Evolutionary conservation across 23 tunicate genomes (phyloP).

Genomic region (Halocynthia roretzi): DNA sequence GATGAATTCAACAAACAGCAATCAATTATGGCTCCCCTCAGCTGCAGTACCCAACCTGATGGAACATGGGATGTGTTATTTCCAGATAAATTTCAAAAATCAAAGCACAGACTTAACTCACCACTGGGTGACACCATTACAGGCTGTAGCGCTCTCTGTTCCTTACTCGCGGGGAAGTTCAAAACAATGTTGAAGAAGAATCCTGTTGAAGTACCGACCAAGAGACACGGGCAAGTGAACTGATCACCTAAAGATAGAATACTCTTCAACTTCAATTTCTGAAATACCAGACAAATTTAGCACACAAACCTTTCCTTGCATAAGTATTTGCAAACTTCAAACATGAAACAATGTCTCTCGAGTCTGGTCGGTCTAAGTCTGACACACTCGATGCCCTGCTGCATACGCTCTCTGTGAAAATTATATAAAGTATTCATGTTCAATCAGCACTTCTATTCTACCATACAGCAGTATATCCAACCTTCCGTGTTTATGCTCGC

Average conservation of each 20-base stretch:
- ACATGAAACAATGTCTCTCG: conserved; percentile 19
- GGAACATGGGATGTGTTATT: neutral
- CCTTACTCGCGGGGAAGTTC: conserved; percentile 9
- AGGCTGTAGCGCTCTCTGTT: conserved; percentile 10
- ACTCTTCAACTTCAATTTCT: no score
- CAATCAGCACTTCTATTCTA: no score
- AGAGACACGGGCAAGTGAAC: conserved; percentile 6
- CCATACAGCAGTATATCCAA: no score
- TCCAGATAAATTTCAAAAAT: conserved; percentile 35
- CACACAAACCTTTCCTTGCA: conserved; percentile 24
- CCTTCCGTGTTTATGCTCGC: conserved; percentile 4
- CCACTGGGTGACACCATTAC: conserved; percentile 23
- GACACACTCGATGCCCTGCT: conserved; percentile 10
- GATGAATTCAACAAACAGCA: conserved; percentile 36
- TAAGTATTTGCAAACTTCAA: conserved; percentile 30
- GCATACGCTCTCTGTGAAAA: neutral
- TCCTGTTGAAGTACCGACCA: conserved; percentile 53
- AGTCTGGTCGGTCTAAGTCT: conserved; percentile 15
- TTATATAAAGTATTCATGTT: no score
- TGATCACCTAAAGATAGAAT: no score
- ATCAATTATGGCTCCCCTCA: conserved; percentile 37
- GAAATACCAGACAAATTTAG: no score
- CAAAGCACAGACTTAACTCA: conserved; percentile 23
- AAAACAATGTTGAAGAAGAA: conserved; percentile 24
- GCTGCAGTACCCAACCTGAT: conserved; percentile 36